These are phyloP conservation scores for Ailurus styani DNA, from an alignment of 2,113 vertebrate species.

Conservation along the genomic window DNA sequence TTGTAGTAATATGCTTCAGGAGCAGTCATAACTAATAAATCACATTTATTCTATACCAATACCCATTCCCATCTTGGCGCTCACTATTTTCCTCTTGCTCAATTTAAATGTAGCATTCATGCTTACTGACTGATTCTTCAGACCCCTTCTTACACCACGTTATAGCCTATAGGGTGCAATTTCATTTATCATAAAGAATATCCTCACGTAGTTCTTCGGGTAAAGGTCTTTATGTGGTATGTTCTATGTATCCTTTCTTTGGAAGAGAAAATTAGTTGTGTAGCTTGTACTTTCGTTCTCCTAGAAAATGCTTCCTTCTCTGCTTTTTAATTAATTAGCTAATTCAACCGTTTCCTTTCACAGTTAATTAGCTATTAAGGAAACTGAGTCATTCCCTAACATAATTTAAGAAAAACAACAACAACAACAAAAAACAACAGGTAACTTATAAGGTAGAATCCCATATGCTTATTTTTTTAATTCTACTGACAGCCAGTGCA, in stretches of 20 bases:
- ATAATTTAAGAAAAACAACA: not conserved
- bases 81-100: not conserved
- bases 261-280: constrained; percentile 4
- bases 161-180: not conserved
- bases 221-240: not conserved
- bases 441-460: not conserved
- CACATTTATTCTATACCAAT: not conserved
- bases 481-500: not conserved
- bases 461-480: not conserved
- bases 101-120: not conserved
- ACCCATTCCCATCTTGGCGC: not conserved
- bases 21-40: not conserved
- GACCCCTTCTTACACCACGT: not conserved
- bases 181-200: not conserved
- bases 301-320: constrained; percentile 24
- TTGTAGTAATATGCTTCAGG: not conserved
- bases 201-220: not conserved
- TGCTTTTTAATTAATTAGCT: constrained; percentile 41
- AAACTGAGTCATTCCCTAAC: not conserved
- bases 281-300: constrained; percentile 31
- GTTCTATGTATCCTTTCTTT: not conserved
- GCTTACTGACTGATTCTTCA: fast-evolving
- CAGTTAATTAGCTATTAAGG: not conserved
- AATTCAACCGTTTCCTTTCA: constrained; percentile 42
- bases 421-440: not conserved